phyloP scores from a whole-genome alignment of 1,140 invertebrate species.

The Caerostris extrusa region DNA sequence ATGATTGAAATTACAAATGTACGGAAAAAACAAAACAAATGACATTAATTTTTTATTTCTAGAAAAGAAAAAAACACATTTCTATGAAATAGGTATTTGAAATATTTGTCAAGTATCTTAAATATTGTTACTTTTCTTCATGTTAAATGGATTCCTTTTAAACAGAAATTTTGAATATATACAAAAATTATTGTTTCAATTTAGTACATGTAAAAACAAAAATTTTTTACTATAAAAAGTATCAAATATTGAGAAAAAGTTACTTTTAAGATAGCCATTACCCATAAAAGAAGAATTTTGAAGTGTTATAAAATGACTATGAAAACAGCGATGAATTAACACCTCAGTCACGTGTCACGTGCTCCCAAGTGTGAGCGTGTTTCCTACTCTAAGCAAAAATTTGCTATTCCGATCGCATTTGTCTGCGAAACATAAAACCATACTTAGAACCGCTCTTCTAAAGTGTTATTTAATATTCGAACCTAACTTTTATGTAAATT shows the following conservation, averaged over 20 bases:
- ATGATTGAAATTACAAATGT: no score
- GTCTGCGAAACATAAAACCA: constrained; percentile 6
- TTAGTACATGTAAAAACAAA: no score
- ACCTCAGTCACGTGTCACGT: neutral
- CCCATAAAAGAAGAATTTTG: neutral
- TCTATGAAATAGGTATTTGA: no score
- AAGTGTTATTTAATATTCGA: constrained; percentile 52
- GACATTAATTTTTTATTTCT: no score
- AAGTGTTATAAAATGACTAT: neutral
- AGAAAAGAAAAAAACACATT: no score
- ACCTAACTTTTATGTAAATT: constrained; percentile 31
- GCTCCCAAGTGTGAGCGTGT: neutral
- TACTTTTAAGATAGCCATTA: neutral
- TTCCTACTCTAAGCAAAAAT: neutral
- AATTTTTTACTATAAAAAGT: no score
- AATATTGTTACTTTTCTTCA: no score
- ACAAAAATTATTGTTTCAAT: no score
- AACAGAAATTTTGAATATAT: no score
- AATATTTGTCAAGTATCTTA: no score
- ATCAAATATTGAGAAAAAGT: neutral
- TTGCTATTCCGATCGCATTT: constrained; percentile 33
- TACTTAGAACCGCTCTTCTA: neutral
- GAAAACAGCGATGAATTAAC: neutral
- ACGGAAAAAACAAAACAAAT: no score
- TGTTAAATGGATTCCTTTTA: no score